A percentile compares a stretch with the other conserved stretches of the same genome.
phyloP scores from a whole-genome alignment of 92 coral and sea anemone genomes.

The Zoanthus gigantus region DNA sequence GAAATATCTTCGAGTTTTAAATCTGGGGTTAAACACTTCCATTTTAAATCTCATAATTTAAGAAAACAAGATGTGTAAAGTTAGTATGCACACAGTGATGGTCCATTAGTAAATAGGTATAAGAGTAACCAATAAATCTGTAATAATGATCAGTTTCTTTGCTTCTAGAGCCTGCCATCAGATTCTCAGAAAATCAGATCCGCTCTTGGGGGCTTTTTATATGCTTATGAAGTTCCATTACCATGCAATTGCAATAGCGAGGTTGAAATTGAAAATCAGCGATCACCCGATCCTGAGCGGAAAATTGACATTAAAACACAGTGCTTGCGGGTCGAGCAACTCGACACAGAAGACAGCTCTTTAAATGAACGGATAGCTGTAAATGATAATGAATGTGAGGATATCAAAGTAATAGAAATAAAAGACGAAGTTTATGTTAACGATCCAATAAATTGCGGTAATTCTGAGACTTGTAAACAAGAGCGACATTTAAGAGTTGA shows the following conservation, averaged over 20 bases:
- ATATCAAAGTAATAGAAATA: conserved; percentile 32
- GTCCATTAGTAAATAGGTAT: too few species aligned
- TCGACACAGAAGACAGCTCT: background rate
- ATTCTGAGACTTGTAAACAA: conserved; percentile 53
- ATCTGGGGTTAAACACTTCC: too few species aligned
- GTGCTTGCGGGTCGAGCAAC: conserved; percentile 38
- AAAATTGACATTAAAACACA: conserved; percentile 9
- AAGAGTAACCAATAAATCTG: too few species aligned
- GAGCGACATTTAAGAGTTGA: conserved; percentile 67
- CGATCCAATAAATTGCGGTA: conserved; percentile 29
- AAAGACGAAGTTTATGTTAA: conserved; percentile 31
- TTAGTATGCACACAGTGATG: too few species aligned
- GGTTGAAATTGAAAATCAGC: conserved; percentile 41
- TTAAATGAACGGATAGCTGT: conserved; percentile 3
- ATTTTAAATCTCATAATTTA: too few species aligned
- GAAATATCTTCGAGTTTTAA: too few species aligned
- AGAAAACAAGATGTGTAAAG: too few species aligned
- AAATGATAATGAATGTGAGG: conserved; percentile 16
- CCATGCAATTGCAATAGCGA: conserved; percentile 54
- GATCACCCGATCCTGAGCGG: conserved; percentile 40
- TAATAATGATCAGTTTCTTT: background rate
- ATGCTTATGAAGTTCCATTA: conserved; percentile 94
- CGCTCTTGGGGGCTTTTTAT: conserved; percentile 85
- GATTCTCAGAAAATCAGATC: conserved; percentile 95
- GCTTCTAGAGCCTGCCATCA: conserved; percentile 84